Conservation (phyloP, 2,888 invertebrate species). For the Leptothorax acervorum region DNA sequence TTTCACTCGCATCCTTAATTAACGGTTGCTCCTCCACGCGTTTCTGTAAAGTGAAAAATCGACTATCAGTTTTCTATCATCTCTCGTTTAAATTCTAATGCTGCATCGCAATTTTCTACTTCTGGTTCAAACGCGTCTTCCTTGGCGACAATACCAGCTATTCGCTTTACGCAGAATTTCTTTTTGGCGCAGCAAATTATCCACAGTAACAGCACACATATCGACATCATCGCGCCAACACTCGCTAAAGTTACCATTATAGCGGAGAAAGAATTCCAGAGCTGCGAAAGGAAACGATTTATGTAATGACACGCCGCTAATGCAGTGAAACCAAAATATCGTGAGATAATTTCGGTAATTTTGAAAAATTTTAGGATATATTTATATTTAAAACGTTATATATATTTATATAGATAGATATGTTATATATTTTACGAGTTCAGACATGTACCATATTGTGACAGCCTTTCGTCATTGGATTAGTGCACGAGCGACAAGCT, state of each 20-base stretch:
- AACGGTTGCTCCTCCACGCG: slow-evolving; percentile 61
- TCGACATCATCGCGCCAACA: slow-evolving; percentile 68
- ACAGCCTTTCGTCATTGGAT: slow-evolving; percentile 80
- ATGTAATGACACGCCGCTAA: background rate
- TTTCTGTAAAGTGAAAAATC: slow-evolving; percentile 30
- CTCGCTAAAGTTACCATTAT: slow-evolving; percentile 68
- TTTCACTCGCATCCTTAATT: slow-evolving; percentile 60
- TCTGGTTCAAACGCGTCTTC: slow-evolving; percentile 50
- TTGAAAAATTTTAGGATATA: background rate
- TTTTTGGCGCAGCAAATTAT: slow-evolving; percentile 68
- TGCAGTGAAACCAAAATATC: background rate
- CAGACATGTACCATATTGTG: slow-evolving; percentile 74
- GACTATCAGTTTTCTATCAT: background rate
- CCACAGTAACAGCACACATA: slow-evolving; percentile 69
- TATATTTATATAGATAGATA: no score
- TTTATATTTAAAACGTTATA: no score
- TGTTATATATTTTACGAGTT: background rate
- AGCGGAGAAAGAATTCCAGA: slow-evolving; percentile 76
- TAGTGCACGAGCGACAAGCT: slow-evolving; percentile 78
- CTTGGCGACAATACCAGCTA: slow-evolving; percentile 29
- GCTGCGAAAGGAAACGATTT: slow-evolving; percentile 56
- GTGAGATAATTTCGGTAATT: background rate
- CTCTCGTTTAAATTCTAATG: background rate
- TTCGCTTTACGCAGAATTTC: slow-evolving; percentile 44
- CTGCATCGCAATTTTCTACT: background rate